A percentile compares a stretch with the other conserved stretches of the same genome.
Conservation (phyloP, 2,797 vertebrate genomes). For the Limnodromus scolopaceus region DNA sequence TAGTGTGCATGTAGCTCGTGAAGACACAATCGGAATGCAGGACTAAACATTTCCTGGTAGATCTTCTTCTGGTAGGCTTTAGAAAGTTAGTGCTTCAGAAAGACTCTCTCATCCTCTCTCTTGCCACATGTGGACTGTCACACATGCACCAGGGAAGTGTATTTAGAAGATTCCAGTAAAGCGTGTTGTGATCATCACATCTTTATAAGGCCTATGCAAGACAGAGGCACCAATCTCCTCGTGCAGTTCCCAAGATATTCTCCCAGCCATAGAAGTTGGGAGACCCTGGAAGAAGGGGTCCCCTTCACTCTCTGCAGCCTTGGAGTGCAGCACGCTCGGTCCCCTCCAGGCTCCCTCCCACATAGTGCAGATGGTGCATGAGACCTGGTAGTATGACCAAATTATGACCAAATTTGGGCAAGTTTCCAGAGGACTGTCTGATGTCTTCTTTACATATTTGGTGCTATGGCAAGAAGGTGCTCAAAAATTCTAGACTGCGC, state of each 20-base stretch:
- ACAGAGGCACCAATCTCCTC: background rate
- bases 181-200: fast-evolving
- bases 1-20: background rate
- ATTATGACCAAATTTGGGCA: background rate
- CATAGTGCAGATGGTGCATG: fast-evolving
- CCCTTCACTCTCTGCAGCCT: fast-evolving
- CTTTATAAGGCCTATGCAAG: background rate
- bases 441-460: background rate
- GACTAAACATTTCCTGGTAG: background rate
- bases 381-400: background rate
- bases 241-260: background rate
- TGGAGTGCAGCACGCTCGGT: fast-evolving
- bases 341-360: background rate
- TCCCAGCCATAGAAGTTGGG: background rate
- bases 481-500: background rate
- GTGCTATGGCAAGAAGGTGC: background rate
- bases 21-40: background rate
- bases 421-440: background rate
- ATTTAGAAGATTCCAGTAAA: background rate
- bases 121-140: background rate
- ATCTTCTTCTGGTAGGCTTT: background rate
- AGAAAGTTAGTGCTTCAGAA: background rate
- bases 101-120: fast-evolving
- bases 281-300: background rate
- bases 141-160: background rate